A percentile compares a stretch with the other conserved stretches of the same genome.
These are phyloP conservation scores for Trichopoda pennipes DNA, from an alignment of 2,888 invertebrate species.

Conservation along the genomic window DNA sequence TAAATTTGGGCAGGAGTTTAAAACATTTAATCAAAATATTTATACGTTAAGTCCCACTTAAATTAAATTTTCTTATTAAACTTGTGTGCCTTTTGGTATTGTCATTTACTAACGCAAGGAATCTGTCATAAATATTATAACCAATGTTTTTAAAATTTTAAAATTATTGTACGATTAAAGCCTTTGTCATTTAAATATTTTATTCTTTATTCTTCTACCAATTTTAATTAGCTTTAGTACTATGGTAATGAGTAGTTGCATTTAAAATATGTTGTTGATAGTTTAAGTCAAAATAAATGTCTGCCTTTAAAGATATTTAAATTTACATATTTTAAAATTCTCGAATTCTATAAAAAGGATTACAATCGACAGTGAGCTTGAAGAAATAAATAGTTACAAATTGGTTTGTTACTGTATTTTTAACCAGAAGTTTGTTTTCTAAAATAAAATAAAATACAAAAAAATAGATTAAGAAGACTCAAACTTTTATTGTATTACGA, in stretches of 20 bases:
- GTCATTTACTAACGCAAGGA: background rate
- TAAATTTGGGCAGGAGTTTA: background rate
- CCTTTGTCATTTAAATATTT: conserved; percentile 35
- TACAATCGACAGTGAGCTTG: too few species aligned
- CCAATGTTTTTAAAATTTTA: conserved; percentile 39
- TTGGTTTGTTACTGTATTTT: too few species aligned
- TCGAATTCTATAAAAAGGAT: too few species aligned
- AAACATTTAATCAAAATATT: conserved; percentile 24
- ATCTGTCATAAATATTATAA: background rate
- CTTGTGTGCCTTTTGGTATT: conserved; percentile 12
- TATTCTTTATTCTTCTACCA: background rate
- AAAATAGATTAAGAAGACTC: too few species aligned
- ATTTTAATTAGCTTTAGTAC: background rate
- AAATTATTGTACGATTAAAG: conserved; percentile 43
- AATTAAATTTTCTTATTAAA: conserved; percentile 27
- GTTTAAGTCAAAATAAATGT: background rate
- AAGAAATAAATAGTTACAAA: too few species aligned
- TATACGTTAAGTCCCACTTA: background rate
- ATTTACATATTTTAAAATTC: too few species aligned
- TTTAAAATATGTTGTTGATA: background rate
- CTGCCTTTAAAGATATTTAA: background rate
- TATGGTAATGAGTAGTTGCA: background rate
- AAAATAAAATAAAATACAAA: too few species aligned
- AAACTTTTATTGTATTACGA: too few species aligned
- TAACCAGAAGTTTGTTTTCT: too few species aligned